Evolutionary conservation across 1,140 invertebrate genomes (phyloP).

Genomic region (Sycobia sp.): DNA sequence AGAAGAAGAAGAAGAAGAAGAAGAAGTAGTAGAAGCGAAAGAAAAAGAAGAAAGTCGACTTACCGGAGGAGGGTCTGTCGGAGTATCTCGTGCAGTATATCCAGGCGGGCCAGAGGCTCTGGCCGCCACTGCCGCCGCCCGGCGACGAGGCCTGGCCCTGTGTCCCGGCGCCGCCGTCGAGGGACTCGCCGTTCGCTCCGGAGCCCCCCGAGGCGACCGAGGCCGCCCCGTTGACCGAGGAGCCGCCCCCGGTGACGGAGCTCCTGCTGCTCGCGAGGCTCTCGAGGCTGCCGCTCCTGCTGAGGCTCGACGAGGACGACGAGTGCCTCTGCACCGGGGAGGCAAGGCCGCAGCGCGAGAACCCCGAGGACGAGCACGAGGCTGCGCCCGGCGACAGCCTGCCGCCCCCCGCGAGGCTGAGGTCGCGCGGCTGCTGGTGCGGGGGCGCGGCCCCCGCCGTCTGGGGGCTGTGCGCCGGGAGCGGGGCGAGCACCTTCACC

Average conservation of each 20-base stretch:
- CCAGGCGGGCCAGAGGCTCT: slow-evolving; percentile 87
- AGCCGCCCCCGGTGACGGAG: slow-evolving; percentile 49
- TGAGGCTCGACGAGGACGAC: slow-evolving; percentile 44
- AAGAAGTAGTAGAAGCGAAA: no score
- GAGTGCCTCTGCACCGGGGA: slow-evolving; percentile 49
- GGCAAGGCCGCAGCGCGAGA: slow-evolving; percentile 44
- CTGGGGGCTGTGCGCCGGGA: slow-evolving; percentile 45
- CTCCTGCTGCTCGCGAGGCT: slow-evolving; percentile 57
- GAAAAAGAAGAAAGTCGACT: slow-evolving; percentile 49
- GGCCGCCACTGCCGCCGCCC: slow-evolving; percentile 38
- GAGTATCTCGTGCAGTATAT: slow-evolving; percentile 97
- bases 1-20: no score
- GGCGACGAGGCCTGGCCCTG: not conserved
- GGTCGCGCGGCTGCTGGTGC: slow-evolving; percentile 44
- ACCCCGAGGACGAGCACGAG: slow-evolving; percentile 28
- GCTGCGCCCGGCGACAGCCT: slow-evolving; percentile 29
- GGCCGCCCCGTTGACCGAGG: slow-evolving; percentile 41
- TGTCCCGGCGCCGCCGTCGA: slow-evolving; percentile 22
- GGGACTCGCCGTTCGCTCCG: slow-evolving; percentile 9
- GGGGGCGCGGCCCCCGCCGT: no score
- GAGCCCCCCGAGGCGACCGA: slow-evolving; percentile 40
- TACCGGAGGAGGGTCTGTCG: slow-evolving; percentile 94
- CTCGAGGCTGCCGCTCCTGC: slow-evolving; percentile 56
- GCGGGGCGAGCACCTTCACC: slow-evolving; percentile 25
- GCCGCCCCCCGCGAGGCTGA: slow-evolving; percentile 42